phyloP scores from a whole-genome alignment of 2,797 vertebrate species.

The Malurus splendens region DNA sequence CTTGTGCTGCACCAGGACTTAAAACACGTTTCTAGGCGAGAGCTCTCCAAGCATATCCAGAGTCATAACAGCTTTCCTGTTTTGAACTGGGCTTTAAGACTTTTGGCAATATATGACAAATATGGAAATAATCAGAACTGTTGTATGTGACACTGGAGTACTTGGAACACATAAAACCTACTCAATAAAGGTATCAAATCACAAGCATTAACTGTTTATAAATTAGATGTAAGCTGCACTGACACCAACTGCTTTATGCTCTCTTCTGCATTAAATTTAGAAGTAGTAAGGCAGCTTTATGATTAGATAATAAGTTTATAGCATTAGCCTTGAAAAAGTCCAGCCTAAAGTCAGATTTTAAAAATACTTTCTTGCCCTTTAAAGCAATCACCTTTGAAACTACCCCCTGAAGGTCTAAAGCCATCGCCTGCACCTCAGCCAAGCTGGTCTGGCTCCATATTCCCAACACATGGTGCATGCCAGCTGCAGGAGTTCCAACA shows the following conservation, averaged over 20 bases:
- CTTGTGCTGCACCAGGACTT: neutral
- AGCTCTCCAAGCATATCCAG: constrained; percentile 27
- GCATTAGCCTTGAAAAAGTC: neutral
- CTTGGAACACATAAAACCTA: constrained; percentile 21
- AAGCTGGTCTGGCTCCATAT: fast-evolving
- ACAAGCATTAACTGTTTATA: constrained; percentile 9
- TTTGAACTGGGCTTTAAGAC: constrained; percentile 23
- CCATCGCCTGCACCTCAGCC: neutral
- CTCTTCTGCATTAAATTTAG: neutral
- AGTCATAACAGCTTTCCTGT: constrained; percentile 23
- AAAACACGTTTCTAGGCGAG: neutral
- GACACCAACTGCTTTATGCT: neutral
- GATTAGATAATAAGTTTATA: neutral
- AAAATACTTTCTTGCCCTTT: neutral
- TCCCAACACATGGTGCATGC: neutral
- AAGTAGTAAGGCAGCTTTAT: neutral
- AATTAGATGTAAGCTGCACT: neutral
- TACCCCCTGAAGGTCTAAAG: neutral
- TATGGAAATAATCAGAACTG: constrained; percentile 55
- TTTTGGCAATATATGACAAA: constrained; percentile 46
- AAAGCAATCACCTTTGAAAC: neutral
- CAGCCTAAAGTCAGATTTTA: neutral
- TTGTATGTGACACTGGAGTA: constrained; percentile 25
- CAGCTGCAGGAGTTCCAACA: neutral
- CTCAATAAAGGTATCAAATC: constrained; percentile 26